Base-by-base conservation (phyloP, 1,140 invertebrate genomes). In the Drosophila parvula region DNA sequence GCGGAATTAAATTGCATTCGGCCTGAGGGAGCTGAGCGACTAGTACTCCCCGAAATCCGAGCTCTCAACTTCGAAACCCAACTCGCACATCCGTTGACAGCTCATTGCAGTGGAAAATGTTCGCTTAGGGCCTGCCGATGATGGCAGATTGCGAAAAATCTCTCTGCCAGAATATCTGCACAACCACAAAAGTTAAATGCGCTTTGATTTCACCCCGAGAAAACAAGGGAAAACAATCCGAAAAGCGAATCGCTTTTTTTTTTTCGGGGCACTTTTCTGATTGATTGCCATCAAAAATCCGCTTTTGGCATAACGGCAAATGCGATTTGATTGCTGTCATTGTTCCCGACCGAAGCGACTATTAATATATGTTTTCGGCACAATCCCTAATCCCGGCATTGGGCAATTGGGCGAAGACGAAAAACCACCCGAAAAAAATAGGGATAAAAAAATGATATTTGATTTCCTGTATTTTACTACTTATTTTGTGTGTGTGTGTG, bases 331-430 rank as follows among this genome's bases (percentile, higher is more conserved):
- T 86, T 86, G 76, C 78, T 70, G 77, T 80, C 71, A 76, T 85
- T 81, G 63, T 79, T 65, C 47, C 43, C 6, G 28, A 1, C n/a
- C 47, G 22, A 5, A 47, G 64, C 57, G 68, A 74, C 76, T 75
- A 88, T 88, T 88, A 89, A 88, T 89, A 80, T 84, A 89, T 88
- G 65, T 88, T 88, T 88, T 88, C 84, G 75, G 64, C 85, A 74
- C 61, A 78, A 71, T 84, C 74, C 80, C 77, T 78, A 89, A 89
- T 73, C 74, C 69, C 45, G 60, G 68, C 53, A 65, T 61, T 79
- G 84, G 70, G 34, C 84, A 89, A 89, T 89, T 89, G 85, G 81
- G 79, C 73, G 32, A 61, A 64, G 43, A n/a, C 28, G 50, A 48
- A 55, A 50, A 41, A 34, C 67, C 63, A 61, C 50, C 77, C 55